These are phyloP conservation scores for Ariopsis seemanni DNA, from an alignment of 2,113 vertebrate species.

Conservation along the genomic window DNA sequence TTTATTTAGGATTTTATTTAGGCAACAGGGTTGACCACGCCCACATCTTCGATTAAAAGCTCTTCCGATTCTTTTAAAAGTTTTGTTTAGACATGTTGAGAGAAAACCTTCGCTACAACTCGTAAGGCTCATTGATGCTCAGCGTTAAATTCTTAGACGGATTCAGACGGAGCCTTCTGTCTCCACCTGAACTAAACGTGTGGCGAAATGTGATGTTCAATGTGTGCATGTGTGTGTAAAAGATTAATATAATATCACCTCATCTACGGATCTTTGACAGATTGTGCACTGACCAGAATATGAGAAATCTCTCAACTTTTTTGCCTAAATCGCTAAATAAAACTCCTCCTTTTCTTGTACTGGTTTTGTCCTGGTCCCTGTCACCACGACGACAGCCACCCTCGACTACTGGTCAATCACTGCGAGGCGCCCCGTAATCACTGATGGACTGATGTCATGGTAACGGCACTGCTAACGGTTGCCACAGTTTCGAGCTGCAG, in stretches of 20 bases:
- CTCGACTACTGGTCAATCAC: conserved; percentile 22
- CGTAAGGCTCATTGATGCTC: too few relatives aligned
- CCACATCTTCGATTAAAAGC: background rate
- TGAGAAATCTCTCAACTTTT: background rate
- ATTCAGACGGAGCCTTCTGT: too few relatives aligned
- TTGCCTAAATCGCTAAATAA: background rate
- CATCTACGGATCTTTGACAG: background rate
- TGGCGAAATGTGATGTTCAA: too few relatives aligned
- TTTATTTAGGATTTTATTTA: background rate
- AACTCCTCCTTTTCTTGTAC: conserved; percentile 4
- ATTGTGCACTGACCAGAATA: background rate
- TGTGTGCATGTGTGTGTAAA: background rate
- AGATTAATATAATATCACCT: background rate
- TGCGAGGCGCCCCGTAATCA: conserved; percentile 25
- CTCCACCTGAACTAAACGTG: too few relatives aligned
- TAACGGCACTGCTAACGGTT: conserved; percentile 49
- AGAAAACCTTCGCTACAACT: background rate
- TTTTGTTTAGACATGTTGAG: background rate
- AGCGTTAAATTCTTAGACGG: too few relatives aligned
- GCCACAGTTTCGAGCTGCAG: conserved; percentile 43
- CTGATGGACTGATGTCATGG: conserved; percentile 48
- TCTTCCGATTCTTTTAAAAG: background rate
- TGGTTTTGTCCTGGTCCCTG: background rate
- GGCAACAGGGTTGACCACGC: background rate
- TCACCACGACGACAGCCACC: conserved; percentile 34